phyloP scores from a whole-genome alignment of 2,113 vertebrate species.

The Oryzias curvinotus region DNA sequence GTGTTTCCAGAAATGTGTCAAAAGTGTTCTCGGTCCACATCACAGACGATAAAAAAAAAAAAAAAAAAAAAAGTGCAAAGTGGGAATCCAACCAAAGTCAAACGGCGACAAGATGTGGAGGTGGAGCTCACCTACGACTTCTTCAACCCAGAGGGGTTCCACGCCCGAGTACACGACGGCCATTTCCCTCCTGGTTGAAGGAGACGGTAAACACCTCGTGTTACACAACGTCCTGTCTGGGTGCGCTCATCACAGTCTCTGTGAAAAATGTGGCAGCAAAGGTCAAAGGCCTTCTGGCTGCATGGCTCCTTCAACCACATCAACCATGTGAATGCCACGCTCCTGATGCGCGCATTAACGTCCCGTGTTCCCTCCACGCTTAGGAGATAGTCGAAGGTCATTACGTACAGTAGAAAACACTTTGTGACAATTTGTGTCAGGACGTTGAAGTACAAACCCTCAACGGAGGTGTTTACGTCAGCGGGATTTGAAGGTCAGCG shows the following conservation, averaged over 20 bases:
- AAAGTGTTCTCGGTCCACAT: slow-evolving; percentile 75
- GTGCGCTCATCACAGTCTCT: not conserved
- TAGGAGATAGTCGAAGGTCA: no score
- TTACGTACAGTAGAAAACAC: no score
- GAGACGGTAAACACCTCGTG: slow-evolving; percentile 29
- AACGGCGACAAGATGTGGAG: slow-evolving; percentile 52
- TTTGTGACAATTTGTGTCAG: no score
- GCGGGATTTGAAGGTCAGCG: no score
- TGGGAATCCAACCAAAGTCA: slow-evolving; percentile 66
- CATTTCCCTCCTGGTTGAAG: slow-evolving; percentile 22
- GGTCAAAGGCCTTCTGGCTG: slow-evolving; percentile 25
- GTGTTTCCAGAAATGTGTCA: slow-evolving; percentile 76
- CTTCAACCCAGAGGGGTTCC: slow-evolving; percentile 40
- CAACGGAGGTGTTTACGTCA: no score
- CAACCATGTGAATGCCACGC: not conserved
- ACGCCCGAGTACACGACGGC: slow-evolving; percentile 38
- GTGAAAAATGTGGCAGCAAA: slow-evolving; percentile 10
- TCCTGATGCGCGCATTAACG: not conserved
- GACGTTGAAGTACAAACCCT: no score
- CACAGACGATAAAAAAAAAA: slow-evolving; percentile 40
- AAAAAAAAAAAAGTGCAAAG: slow-evolving; percentile 37
- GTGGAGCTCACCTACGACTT: slow-evolving; percentile 62
- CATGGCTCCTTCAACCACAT: slow-evolving; percentile 3
- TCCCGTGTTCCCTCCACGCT: no score
- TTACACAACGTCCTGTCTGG: not conserved